Evolutionary conservation across 2,888 invertebrate species (phyloP).

Genomic region (Pheosia gnoma): DNA sequence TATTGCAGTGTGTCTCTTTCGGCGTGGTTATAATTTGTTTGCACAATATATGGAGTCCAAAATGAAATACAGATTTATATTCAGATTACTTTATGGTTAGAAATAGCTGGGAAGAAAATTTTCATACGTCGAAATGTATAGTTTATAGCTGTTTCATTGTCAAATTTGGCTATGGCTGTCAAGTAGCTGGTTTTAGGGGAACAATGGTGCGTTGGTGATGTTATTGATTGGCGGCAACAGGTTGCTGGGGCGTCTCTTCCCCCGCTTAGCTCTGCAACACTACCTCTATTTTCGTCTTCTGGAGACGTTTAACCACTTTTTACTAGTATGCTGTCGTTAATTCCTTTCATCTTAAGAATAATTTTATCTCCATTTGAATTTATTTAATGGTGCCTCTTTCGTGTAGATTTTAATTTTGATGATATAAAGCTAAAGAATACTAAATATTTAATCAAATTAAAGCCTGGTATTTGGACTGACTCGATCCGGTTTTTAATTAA

Average conservation of each 20-base stretch:
- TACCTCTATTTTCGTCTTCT: slow-evolving; percentile 58
- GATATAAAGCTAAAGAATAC: too few relatives aligned
- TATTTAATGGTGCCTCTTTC: background rate
- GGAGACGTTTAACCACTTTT: slow-evolving; percentile 41
- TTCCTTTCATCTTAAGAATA: background rate
- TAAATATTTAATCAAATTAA: slow-evolving; percentile 47
- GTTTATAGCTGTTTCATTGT: slow-evolving; percentile 8
- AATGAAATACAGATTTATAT: background rate
- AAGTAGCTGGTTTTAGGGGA: slow-evolving; percentile 52
- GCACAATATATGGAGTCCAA: background rate
- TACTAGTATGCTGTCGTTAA: slow-evolving; percentile 19
- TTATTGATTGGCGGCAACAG: slow-evolving; percentile 81
- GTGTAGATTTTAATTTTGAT: too few relatives aligned
- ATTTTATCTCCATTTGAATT: background rate
- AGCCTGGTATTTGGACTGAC: slow-evolving; percentile 13
- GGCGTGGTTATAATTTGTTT: background rate
- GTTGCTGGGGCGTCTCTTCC: slow-evolving; percentile 73
- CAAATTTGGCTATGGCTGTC: slow-evolving; percentile 45
- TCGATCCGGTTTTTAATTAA: slow-evolving; percentile 55
- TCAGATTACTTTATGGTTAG: background rate
- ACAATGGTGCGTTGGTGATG: slow-evolving; percentile 72
- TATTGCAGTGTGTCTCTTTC: slow-evolving; percentile 1
- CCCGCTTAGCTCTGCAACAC: slow-evolving; percentile 53
- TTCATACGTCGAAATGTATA: background rate
- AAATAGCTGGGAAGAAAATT: background rate